phyloP scores from a whole-genome alignment of 2,113 vertebrate species.

The Carlito syrichta region DNA sequence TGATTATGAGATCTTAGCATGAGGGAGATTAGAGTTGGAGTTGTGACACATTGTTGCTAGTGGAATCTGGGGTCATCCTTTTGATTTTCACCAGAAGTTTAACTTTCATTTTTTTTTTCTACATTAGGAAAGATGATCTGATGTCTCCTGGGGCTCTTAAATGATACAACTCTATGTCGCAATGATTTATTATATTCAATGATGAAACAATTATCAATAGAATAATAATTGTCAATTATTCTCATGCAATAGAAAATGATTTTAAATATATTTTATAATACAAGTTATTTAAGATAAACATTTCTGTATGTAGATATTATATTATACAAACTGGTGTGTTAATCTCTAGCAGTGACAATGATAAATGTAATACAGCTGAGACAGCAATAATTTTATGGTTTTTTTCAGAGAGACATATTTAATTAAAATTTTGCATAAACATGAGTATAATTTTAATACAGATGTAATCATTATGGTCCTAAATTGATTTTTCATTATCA shows the following conservation, averaged over 20 bases:
- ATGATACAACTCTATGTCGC: not conserved
- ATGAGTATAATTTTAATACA: not conserved
- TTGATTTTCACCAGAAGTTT: not conserved
- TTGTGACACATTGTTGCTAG: not conserved
- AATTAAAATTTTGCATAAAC: not conserved
- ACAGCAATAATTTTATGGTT: not conserved
- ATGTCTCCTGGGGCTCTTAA: not conserved
- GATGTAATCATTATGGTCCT: not conserved
- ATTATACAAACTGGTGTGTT: not conserved
- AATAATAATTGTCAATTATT: not conserved
- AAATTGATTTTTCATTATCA: not conserved
- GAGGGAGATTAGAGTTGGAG: not conserved
- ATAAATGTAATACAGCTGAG: not conserved
- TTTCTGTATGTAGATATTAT: not conserved
- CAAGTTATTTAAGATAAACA: not conserved
- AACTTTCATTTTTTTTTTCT: not conserved
- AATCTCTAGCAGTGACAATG: not conserved
- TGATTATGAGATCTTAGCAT: not conserved
- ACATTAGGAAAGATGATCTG: not conserved
- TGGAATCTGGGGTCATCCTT: not conserved
- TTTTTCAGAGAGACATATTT: not conserved
- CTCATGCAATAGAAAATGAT: not conserved
- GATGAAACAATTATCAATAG: not conserved
- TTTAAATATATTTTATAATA: not conserved
- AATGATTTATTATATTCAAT: not conserved